These are phyloP conservation scores for Laterallus jamaicensis DNA, from an alignment of 2,113 vertebrate genomes.

Conservation along the genomic window DNA sequence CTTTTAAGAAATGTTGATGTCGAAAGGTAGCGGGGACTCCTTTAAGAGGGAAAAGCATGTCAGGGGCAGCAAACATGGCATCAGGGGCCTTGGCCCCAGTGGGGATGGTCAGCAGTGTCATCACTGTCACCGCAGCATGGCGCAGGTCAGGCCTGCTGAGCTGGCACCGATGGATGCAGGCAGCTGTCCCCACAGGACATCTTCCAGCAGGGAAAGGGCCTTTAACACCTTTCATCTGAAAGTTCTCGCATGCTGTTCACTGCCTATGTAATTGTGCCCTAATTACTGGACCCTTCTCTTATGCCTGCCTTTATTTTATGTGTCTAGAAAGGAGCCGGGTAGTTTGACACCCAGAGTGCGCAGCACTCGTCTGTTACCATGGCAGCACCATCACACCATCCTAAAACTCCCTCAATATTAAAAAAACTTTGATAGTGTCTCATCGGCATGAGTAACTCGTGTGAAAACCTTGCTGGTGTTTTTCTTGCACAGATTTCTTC, in stretches of 20 bases:
- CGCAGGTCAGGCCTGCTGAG: fast-evolving
- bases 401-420: not conserved
- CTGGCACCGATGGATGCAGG: fast-evolving
- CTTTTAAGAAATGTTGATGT: not conserved
- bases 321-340: not conserved
- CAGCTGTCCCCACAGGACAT: too few species aligned
- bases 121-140: fast-evolving
- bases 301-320: not conserved
- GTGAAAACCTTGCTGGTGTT: not conserved
- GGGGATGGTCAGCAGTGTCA: too few species aligned
- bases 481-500: not conserved
- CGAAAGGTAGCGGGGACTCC: not conserved
- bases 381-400: not conserved
- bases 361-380: not conserved
- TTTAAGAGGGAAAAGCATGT: not conserved
- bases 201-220: not conserved
- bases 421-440: not conserved
- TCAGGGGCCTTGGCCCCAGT: not conserved
- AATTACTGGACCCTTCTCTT: not conserved
- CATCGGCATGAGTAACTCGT: not conserved
- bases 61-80: not conserved
- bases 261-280: not conserved
- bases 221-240: not conserved
- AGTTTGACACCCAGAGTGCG: not conserved
- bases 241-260: too few species aligned